These are phyloP conservation scores for Epizoanthus stellaris DNA, from an alignment of 92 coral and sea anemone species.

Conservation along the genomic window DNA sequence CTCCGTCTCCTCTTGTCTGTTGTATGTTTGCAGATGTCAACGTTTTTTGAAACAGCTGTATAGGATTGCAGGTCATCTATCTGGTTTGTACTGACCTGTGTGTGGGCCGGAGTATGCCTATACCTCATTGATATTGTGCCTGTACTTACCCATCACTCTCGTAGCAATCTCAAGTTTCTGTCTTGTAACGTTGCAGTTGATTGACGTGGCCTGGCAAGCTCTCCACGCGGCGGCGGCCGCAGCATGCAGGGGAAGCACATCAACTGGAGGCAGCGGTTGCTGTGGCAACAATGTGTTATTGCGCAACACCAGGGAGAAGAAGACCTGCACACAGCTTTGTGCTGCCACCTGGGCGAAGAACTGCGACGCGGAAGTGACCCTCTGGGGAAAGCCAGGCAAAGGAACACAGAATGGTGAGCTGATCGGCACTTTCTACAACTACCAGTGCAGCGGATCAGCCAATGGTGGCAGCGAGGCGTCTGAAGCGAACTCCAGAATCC, in stretches of 20 bases:
- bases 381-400: conserved; percentile 35
- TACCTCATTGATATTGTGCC: no score
- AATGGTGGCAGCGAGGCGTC: conserved; percentile 42
- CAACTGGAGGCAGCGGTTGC: conserved; percentile 38
- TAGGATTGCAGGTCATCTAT: no score
- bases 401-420: conserved; percentile 21
- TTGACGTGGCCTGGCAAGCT: conserved; percentile 59
- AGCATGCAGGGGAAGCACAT: conserved; percentile 63
- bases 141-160: neutral
- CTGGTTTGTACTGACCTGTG: no score
- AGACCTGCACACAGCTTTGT: conserved; percentile 32
- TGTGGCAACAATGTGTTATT: conserved; percentile 32
- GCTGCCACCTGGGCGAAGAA: conserved; percentile 22
- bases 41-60: neutral
- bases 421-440: conserved; percentile 32
- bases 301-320: conserved; percentile 30
- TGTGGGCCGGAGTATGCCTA: neutral
- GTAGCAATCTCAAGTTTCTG: neutral
- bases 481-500: neutral
- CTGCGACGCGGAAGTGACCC: conserved; percentile 20
- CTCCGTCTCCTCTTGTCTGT: no score
- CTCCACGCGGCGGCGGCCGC: conserved; percentile 67
- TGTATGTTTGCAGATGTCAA: no score
- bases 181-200: neutral
- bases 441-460: neutral